Evolutionary conservation across 2,888 invertebrate genomes (phyloP).

Genomic region (Brachyptera risi): DNA sequence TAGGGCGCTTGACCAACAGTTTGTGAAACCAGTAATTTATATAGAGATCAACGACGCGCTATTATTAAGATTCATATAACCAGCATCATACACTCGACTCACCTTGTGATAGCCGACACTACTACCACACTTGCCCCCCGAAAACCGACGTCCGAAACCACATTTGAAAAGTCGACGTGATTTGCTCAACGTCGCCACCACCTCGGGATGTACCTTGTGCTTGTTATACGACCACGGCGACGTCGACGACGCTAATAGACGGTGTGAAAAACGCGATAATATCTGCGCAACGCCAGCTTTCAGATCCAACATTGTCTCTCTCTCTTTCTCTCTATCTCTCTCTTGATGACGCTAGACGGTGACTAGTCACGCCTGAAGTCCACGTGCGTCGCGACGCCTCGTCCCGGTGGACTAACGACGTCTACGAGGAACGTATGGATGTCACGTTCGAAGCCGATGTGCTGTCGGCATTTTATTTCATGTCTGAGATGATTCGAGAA

Average conservation of each 20-base stretch:
- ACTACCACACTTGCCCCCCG: constrained; percentile 1
- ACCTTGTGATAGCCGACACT: constrained; percentile 25
- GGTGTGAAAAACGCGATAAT: constrained; percentile 17
- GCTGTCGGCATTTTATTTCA: too few relatives aligned
- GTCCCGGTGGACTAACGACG: too few relatives aligned
- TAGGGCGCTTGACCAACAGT: too few relatives aligned
- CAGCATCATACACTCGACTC: neutral
- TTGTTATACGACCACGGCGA: neutral
- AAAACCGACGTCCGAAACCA: constrained; percentile 19
- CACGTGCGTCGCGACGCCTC: neutral
- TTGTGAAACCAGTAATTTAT: too few relatives aligned
- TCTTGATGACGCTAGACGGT: neutral
- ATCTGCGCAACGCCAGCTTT: constrained; percentile 21
- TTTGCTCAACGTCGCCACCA: constrained; percentile 6
- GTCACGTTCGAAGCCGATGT: too few relatives aligned
- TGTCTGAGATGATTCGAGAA: too few relatives aligned
- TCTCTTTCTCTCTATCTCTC: neutral
- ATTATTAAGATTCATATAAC: too few relatives aligned
- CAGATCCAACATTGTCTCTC: constrained; percentile 24
- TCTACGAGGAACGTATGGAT: too few relatives aligned
- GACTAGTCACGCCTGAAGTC: neutral
- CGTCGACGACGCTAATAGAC: too few relatives aligned
- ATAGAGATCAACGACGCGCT: too few relatives aligned
- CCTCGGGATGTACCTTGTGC: constrained; percentile 23
- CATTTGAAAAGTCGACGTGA: constrained; percentile 20